Base-by-base conservation (phyloP, 2,797 vertebrate genomes). In the Lycodopsis pacificus region DNA sequence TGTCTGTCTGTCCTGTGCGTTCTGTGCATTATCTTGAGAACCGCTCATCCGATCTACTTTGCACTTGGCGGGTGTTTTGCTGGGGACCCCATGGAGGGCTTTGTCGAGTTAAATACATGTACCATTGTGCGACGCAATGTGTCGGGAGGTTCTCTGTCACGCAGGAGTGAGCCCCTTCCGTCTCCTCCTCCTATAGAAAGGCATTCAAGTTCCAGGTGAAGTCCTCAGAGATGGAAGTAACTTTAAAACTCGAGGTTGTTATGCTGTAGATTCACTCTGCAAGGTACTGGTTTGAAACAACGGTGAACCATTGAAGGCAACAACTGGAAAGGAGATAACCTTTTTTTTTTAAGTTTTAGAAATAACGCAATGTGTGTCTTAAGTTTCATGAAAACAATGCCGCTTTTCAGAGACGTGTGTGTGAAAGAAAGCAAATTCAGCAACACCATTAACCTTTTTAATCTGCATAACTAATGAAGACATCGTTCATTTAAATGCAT, bases 381-480 rank as follows among this genome's bases (percentile, higher is more conserved):
- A 40, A 3, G 27, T 30, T 30, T 30, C 27, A 30, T 30, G 27
- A 30, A 30, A 30, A 30, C 27, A 30, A 30, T 30, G 27, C 27
- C 27, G n/a, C 27, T 30, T 30, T 30, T 30, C 27, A 30, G 27
- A 30, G 27, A 30, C 27, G 36, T 38, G 36, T 40, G 38, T 40
- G 38, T 40, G 11, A 12, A 1, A 11, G 3, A 30, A 57, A 9
- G 7, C 17, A 11, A 44, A 44, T 17, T 44, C 15, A 44, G 15
- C 42, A 65, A 46, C 38, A 12, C 22, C n/a, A 66, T 75, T 59
- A n/a, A 59, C 54, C 54, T 67, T 66, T 59, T 49, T n/a, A 58
- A 59, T 68, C 20, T 61, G 57, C 65, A 42, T 34, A 49, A 58
- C 32, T 57, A 40, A 73, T 42, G 15, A 40, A 44, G 56, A 49